phyloP scores from a whole-genome alignment of 2,888 invertebrate species.

The Seira musarum region DNA sequence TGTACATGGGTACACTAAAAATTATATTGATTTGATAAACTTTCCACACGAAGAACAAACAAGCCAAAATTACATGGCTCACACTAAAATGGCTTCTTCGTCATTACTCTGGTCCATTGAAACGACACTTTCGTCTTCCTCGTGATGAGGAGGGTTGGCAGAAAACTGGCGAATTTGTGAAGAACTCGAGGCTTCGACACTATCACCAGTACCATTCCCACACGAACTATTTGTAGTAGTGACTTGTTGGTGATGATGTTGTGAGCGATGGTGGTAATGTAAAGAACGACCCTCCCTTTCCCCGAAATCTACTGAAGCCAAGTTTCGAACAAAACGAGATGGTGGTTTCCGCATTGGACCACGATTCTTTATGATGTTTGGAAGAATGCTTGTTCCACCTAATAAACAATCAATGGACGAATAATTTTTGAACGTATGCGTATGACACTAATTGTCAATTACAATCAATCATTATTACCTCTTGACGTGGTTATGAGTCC shows the following conservation, averaged over 20 bases:
- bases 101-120: constrained; percentile 66
- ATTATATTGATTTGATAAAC: no score
- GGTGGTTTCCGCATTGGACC: constrained; percentile 68
- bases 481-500: background rate
- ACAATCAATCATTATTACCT: no score
- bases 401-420: no score
- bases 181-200: no score
- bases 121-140: constrained; percentile 66
- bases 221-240: background rate
- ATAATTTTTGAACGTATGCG: no score
- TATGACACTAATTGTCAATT: no score
- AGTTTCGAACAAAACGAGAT: constrained; percentile 67
- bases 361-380: constrained; percentile 66
- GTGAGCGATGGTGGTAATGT: background rate
- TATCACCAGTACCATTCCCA: constrained; percentile 1
- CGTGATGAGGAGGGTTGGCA: constrained; percentile 43
- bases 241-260: constrained; percentile 3
- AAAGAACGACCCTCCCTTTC: constrained; percentile 59
- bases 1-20: no score
- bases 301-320: constrained; percentile 68
- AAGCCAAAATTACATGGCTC: no score
- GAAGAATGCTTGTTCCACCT: constrained; percentile 51
- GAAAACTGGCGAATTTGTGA: constrained; percentile 24
- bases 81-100: constrained; percentile 68
- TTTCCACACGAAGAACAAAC: no score